Conservation (phyloP, 2,113 vertebrate species). For the Nerophis lumbriciformis region DNA sequence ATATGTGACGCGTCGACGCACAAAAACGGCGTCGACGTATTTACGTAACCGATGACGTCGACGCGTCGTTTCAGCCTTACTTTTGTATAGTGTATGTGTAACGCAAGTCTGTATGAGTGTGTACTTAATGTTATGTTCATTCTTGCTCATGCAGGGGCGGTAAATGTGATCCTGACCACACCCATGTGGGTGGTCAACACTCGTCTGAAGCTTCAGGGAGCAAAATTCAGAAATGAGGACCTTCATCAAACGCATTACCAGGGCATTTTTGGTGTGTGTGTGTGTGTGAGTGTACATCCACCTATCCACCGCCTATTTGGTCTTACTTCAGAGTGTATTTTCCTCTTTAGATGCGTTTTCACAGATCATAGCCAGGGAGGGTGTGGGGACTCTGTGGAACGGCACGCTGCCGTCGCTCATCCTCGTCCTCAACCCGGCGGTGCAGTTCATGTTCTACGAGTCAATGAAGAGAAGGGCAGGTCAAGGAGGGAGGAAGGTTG, state of each 20-base stretch:
- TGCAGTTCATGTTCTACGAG: constrained; percentile 80
- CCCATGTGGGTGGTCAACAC: constrained; percentile 84
- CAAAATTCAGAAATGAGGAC: constrained; percentile 74
- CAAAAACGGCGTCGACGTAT: too few relatives aligned
- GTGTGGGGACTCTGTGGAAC: constrained; percentile 72
- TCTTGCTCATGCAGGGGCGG: constrained; percentile 57
- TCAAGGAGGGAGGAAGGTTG: constrained; percentile 59
- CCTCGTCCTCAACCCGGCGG: constrained; percentile 75
- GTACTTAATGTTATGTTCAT: not conserved
- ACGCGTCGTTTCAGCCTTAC: too few relatives aligned
- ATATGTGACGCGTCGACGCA: too few relatives aligned
- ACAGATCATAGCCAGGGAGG: constrained; percentile 72
- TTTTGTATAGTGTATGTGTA: too few relatives aligned
- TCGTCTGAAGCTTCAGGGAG: constrained; percentile 78
- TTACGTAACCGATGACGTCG: too few relatives aligned
- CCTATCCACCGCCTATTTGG: not conserved
- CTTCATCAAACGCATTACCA: constrained; percentile 75
- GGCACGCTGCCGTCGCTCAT: constrained; percentile 75
- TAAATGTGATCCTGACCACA: constrained; percentile 76
- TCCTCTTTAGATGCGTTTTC: constrained; percentile 70
- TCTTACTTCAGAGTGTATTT: not conserved
- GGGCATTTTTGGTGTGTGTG: constrained; percentile 71
- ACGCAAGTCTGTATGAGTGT: not conserved
- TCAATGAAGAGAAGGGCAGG: constrained; percentile 74
- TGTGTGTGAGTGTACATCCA: constrained; percentile 1